A percentile compares a stretch with the other conserved stretches of the same genome.
Evolutionary conservation across 2,797 vertebrate genomes (phyloP).

Genomic region (Glossophaga mutica): DNA sequence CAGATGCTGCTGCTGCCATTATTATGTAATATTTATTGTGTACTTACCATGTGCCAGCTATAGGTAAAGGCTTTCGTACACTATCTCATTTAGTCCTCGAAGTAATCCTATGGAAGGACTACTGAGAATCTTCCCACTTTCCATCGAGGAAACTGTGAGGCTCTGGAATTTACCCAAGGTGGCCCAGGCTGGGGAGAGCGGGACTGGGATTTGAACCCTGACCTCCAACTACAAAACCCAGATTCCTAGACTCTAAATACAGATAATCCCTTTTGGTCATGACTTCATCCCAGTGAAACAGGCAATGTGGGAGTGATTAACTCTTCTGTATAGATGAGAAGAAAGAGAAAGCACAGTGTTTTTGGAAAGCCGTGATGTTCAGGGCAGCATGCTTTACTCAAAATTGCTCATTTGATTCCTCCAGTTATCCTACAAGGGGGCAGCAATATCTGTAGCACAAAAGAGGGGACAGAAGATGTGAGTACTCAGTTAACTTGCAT

Average conservation of each 20-base stretch:
- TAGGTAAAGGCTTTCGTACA: not conserved
- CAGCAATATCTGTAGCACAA: not conserved
- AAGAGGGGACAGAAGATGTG: not conserved
- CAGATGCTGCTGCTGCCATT: not conserved
- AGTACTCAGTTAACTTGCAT: not conserved
- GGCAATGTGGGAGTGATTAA: not conserved
- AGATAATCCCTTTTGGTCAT: not conserved
- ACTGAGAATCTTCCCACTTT: not conserved
- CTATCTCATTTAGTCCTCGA: not conserved
- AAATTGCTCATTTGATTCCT: not conserved
- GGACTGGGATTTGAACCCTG: not conserved
- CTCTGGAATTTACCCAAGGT: not conserved
- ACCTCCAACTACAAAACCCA: not conserved
- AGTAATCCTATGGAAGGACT: not conserved
- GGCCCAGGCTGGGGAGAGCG: not conserved
- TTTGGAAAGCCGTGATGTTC: not conserved
- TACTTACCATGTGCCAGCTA: not conserved
- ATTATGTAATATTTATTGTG: constrained; percentile 53
- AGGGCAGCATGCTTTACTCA: not conserved
- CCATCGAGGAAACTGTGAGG: not conserved
- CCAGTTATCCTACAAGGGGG: not conserved
- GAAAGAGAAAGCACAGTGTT: not conserved
- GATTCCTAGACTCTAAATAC: not conserved
- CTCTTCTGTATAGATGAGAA: not conserved
- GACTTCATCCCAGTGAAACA: not conserved